These are phyloP conservation scores for Sepioteuthis lessoniana DNA, from an alignment of 2,888 invertebrate genomes.

Conservation along the genomic window DNA sequence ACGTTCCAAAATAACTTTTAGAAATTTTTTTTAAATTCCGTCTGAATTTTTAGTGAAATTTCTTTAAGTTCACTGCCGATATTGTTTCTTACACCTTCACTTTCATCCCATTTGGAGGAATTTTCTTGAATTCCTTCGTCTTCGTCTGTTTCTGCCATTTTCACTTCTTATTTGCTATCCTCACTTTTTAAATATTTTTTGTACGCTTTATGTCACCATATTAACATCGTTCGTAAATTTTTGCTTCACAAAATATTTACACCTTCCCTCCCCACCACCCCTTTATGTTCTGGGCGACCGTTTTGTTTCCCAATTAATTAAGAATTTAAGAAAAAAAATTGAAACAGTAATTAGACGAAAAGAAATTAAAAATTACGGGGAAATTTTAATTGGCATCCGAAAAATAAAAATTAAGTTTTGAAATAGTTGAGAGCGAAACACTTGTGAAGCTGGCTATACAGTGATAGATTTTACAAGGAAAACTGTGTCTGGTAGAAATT, in stretches of 20 bases:
- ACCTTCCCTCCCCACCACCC: not conserved
- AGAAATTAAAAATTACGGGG: constrained; percentile 33
- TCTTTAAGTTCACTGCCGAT: too few species aligned
- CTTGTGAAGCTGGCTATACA: not conserved
- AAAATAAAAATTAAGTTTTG: not conserved
- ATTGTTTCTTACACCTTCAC: too few species aligned
- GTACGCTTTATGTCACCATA: not conserved
- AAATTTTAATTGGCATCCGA: not conserved
- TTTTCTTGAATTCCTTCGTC: too few species aligned
- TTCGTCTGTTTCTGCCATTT: too few species aligned
- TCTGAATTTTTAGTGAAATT: too few species aligned
- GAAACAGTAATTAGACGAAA: not conserved
- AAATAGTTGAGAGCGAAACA: not conserved
- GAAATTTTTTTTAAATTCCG: too few species aligned
- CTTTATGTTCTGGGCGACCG: not conserved
- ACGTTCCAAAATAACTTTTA: too few species aligned
- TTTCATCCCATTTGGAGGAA: too few species aligned
- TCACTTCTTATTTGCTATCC: too few species aligned
- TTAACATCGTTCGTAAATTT: not conserved
- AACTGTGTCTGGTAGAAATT: constrained; percentile 33
- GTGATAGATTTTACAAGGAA: not conserved
- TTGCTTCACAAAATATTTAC: not conserved
- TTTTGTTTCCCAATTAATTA: constrained; percentile 18
- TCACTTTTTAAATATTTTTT: not conserved
- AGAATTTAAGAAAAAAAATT: not conserved